These are phyloP conservation scores for Drosophila mettleri DNA, from an alignment of 2,888 invertebrate species.

Conservation along the genomic window DNA sequence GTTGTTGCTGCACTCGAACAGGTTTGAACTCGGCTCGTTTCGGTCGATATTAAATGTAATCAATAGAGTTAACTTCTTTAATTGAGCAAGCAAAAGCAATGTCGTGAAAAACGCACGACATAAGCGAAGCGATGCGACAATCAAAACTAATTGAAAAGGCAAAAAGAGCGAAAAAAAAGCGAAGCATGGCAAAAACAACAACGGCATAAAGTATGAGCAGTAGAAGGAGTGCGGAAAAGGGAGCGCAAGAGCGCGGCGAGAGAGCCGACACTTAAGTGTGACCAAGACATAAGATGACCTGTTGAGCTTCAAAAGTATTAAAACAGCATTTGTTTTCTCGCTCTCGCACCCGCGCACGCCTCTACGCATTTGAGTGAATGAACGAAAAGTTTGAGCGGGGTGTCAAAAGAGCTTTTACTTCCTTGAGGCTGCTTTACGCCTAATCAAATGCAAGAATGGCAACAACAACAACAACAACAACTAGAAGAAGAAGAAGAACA, in stretches of 20 bases:
- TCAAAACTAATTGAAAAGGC: slow-evolving; percentile 75
- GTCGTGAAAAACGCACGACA: slow-evolving; percentile 41
- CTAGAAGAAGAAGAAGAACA: not conserved
- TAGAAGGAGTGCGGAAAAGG: not conserved
- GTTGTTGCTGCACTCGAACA: slow-evolving; percentile 49
- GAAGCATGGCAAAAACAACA: not conserved
- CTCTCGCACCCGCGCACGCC: not conserved
- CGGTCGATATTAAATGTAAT: slow-evolving; percentile 74
- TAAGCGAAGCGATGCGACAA: slow-evolving; percentile 69
- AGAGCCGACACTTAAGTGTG: slow-evolving; percentile 36
- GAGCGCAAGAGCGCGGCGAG: not conserved
- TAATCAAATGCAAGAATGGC: slow-evolving; percentile 22
- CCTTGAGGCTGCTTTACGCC: slow-evolving; percentile 33
- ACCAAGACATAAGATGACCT: slow-evolving; percentile 43
- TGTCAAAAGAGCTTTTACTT: slow-evolving; percentile 17
- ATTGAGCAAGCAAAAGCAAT: slow-evolving; percentile 60
- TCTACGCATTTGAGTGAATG: slow-evolving; percentile 21
- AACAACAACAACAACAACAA: not conserved
- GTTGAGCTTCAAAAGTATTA: slow-evolving; percentile 39
- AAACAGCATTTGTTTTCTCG: slow-evolving; percentile 6
- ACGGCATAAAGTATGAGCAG: not conserved
- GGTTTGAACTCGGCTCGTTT: slow-evolving; percentile 63
- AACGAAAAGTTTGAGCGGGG: slow-evolving; percentile 21
- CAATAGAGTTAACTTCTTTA: slow-evolving; percentile 77
- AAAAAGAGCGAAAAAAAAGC: slow-evolving; percentile 35